Evolutionary conservation across 2,888 invertebrate species (phyloP).

Genomic region (Eilema caniola): DNA sequence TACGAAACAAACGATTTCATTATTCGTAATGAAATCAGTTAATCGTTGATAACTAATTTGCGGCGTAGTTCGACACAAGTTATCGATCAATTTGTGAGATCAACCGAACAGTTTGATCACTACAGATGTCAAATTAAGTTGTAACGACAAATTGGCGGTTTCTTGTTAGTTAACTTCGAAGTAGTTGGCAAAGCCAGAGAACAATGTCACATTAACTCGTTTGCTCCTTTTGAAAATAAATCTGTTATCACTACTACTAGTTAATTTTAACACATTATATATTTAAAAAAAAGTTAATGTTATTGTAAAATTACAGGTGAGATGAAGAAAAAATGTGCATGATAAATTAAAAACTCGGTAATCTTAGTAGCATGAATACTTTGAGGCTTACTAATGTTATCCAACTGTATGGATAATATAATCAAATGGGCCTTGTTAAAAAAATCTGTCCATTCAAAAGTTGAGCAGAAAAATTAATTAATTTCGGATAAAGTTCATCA

Average conservation of each 20-base stretch:
- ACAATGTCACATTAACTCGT: background rate
- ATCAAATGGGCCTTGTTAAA: too few relatives aligned
- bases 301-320: background rate
- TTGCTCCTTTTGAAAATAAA: background rate
- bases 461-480: background rate
- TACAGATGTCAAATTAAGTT: slow-evolving; percentile 9
- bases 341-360: too few relatives aligned
- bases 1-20: background rate
- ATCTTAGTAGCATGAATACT: background rate
- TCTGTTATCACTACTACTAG: background rate
- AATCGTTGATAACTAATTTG: slow-evolving; percentile 5
- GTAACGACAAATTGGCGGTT: slow-evolving; percentile 12
- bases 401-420: too few relatives aligned
- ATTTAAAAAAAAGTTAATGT: too few relatives aligned
- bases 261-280: too few relatives aligned
- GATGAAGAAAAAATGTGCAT: too few relatives aligned
- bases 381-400: background rate
- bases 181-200: slow-evolving; percentile 2
- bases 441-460: background rate
- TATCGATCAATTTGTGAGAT: slow-evolving; percentile 16
- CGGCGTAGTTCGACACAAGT: slow-evolving; percentile 14
- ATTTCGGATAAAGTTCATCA: background rate
- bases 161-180: slow-evolving; percentile 9
- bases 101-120: slow-evolving; percentile 7
- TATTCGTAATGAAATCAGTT: background rate